These are phyloP conservation scores for Philypnodon macrostomus DNA, from an alignment of 2,797 vertebrate genomes.

Conservation along the genomic window DNA sequence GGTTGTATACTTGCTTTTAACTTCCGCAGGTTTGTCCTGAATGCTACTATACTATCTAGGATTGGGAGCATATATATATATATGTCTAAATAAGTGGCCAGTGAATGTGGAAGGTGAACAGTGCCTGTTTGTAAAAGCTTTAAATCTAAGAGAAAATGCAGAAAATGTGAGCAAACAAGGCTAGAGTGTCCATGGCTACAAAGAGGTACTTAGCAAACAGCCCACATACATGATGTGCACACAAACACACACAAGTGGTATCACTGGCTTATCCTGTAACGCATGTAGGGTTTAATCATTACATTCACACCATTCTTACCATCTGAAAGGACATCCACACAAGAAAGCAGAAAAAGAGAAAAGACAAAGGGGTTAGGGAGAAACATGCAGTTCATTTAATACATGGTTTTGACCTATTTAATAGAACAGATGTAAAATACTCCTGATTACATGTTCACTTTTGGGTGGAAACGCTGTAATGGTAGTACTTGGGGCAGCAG, in stretches of 20 bases:
- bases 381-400: constrained; percentile 7
- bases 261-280: constrained; percentile 23
- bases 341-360: constrained; percentile 62
- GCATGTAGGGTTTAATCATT: constrained; percentile 33
- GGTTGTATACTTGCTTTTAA: too few relatives aligned
- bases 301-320: constrained; percentile 66
- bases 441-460: too few relatives aligned
- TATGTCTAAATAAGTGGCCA: too few relatives aligned
- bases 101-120: too few relatives aligned
- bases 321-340: constrained; percentile 73
- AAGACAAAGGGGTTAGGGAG: constrained; percentile 63
- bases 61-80: too few relatives aligned
- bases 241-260: constrained; percentile 43
- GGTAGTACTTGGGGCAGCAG: too few relatives aligned
- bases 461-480: too few relatives aligned
- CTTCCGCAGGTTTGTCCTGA: too few relatives aligned
- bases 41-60: too few relatives aligned
- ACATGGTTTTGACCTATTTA: neutral
- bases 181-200: constrained; percentile 16
- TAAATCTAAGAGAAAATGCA: too few relatives aligned
- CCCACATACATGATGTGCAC: constrained; percentile 22
- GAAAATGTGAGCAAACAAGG: constrained; percentile 4
- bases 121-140: too few relatives aligned
- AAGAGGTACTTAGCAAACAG: constrained; percentile 22
- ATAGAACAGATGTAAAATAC: too few relatives aligned